Evolutionary conservation across 2,797 vertebrate genomes (phyloP).

Genomic region (Streptopelia turtur): DNA sequence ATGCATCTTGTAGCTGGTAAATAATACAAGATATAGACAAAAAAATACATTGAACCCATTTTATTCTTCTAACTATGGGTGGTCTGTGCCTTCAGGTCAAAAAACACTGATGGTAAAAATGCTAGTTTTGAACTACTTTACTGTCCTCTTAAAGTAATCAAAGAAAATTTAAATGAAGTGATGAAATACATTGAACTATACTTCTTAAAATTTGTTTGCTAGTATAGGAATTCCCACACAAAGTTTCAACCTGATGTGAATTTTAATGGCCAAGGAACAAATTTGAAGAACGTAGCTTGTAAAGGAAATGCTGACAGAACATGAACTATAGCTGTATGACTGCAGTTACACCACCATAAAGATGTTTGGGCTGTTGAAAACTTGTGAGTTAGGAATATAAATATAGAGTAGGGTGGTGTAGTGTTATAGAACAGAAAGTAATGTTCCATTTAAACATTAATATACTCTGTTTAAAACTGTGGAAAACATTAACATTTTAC

Average conservation of each 20-base stretch:
- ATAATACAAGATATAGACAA: neutral
- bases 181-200: neutral
- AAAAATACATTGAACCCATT: neutral
- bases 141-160: neutral
- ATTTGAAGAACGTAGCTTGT: slow-evolving; percentile 78
- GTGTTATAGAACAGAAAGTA: neutral
- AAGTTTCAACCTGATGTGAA: slow-evolving; percentile 75
- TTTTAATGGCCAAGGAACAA: slow-evolving; percentile 80
- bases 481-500: neutral
- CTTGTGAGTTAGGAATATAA: neutral
- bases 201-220: neutral
- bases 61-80: neutral
- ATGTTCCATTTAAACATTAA: neutral
- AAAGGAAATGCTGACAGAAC: slow-evolving; percentile 86
- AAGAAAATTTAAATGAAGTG: neutral
- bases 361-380: slow-evolving; percentile 50
- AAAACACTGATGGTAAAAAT: neutral
- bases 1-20: neutral
- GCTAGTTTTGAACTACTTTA: neutral
- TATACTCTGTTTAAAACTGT: neutral
- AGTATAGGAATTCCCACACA: slow-evolving; percentile 54
- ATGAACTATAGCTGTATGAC: slow-evolving; percentile 76
- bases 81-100: neutral
- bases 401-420: neutral
- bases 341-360: slow-evolving; percentile 57